phyloP scores from a whole-genome alignment of 2,888 invertebrate species.

The Julus scandinavius region DNA sequence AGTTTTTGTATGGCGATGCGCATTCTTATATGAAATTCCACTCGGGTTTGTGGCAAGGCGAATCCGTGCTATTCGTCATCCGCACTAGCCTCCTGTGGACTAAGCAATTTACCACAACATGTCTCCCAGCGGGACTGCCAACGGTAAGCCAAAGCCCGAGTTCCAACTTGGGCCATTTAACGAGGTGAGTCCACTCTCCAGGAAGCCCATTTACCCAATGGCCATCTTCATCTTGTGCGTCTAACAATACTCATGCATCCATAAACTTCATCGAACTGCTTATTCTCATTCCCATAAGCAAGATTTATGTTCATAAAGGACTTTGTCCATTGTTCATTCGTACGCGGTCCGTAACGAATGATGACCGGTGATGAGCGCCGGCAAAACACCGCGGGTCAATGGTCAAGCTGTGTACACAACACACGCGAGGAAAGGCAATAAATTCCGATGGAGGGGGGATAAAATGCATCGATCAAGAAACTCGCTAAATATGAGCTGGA shows the following conservation, averaged over 20 bases:
- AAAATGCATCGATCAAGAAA: neutral
- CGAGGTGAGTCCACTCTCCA: slow-evolving; percentile 39
- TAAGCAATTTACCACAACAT: slow-evolving; percentile 38
- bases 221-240: neutral
- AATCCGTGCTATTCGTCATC: neutral
- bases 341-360: neutral
- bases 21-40: slow-evolving; percentile 9
- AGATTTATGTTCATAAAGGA: slow-evolving; percentile 22
- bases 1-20: neutral
- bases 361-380: neutral
- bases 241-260: neutral
- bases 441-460: slow-evolving; percentile 7
- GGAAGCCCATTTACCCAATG: slow-evolving; percentile 16
- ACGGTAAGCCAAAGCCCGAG: slow-evolving; percentile 35
- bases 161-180: neutral
- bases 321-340: neutral
- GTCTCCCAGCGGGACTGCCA: slow-evolving; percentile 10
- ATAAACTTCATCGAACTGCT: slow-evolving; percentile 34
- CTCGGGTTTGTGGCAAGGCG: neutral
- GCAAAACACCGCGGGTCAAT: slow-evolving; percentile 1
- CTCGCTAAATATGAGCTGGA: slow-evolving; percentile 35
- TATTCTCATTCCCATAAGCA: slow-evolving; percentile 38
- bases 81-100: neutral
- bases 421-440: slow-evolving; percentile 5
- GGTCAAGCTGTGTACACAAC: slow-evolving; percentile 37